A percentile compares a stretch with the other conserved stretches of the same genome.
These are phyloP conservation scores for Tauraco erythrolophus DNA, from an alignment of 2,113 vertebrate genomes.

Conservation along the genomic window DNA sequence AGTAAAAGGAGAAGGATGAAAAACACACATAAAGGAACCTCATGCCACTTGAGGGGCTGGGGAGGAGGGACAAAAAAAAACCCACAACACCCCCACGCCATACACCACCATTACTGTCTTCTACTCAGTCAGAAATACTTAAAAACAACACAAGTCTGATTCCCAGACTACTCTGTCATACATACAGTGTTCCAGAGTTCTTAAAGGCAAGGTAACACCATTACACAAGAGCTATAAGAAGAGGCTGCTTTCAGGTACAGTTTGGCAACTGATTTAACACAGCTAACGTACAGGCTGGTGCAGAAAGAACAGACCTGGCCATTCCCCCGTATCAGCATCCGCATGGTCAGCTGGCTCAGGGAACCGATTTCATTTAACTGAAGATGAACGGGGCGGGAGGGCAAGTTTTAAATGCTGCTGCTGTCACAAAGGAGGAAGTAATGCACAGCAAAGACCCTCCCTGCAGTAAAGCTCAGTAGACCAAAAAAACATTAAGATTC, in stretches of 20 bases:
- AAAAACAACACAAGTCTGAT: background rate
- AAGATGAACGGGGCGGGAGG: background rate
- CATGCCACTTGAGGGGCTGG: rapidly evolving
- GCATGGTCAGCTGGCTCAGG: background rate
- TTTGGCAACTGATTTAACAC: background rate
- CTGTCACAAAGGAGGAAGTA: background rate
- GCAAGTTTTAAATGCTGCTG: background rate
- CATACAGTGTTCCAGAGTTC: background rate
- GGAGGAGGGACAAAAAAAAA: background rate
- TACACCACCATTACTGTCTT: background rate
- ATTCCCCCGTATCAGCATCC: background rate
- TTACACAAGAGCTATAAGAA: background rate
- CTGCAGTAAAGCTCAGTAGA: background rate
- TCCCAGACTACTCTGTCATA: background rate
- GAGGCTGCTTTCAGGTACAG: background rate
- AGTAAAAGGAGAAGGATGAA: background rate
- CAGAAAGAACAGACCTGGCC: background rate
- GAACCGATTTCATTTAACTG: background rate
- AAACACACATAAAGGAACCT: background rate
- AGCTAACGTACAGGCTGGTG: background rate
- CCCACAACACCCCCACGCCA: background rate
- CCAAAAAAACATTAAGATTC: background rate
- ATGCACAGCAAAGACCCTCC: background rate
- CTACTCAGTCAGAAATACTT: background rate
- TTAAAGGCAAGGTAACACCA: background rate